These are phyloP conservation scores for Tinamus major DNA, from an alignment of 2,797 vertebrate species.

Conservation along the genomic window DNA sequence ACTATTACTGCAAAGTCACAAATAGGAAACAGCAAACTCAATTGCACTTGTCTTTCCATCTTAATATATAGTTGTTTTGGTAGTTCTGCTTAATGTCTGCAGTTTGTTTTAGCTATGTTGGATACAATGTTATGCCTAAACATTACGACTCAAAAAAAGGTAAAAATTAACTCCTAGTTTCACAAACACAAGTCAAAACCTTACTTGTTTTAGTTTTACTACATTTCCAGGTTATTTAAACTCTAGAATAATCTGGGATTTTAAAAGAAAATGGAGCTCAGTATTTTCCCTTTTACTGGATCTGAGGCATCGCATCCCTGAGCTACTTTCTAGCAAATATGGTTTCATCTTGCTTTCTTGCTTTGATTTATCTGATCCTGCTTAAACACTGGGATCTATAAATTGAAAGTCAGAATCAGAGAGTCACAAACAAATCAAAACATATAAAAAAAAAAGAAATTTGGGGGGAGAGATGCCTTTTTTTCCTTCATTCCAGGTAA, in stretches of 20 bases:
- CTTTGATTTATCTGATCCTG: not conserved
- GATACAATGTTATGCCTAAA: not conserved
- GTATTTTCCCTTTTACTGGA: not conserved
- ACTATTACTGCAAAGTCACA: not conserved
- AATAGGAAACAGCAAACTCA: not conserved
- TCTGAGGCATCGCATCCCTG: not conserved
- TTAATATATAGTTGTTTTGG: not conserved
- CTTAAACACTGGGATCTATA: not conserved
- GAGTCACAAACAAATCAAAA: not conserved
- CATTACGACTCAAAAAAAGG: not conserved
- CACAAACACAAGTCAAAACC: not conserved
- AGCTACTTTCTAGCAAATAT: not conserved
- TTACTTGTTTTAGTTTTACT: not conserved
- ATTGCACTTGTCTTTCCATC: not conserved
- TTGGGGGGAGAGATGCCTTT: not conserved
- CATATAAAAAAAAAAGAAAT: not conserved
- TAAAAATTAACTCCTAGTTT: not conserved
- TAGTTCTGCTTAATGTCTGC: not conserved
- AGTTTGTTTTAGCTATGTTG: not conserved
- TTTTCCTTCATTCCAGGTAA: not conserved
- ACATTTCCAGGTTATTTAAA: not conserved
- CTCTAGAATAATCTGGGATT: not conserved
- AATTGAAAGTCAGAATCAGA: not conserved
- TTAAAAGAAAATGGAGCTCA: not conserved
- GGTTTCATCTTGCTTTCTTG: not conserved